A percentile compares a stretch with the other conserved stretches of the same genome.
These are phyloP conservation scores for Aquatica leii DNA, from an alignment of 2,888 invertebrate genomes.

Conservation along the genomic window DNA sequence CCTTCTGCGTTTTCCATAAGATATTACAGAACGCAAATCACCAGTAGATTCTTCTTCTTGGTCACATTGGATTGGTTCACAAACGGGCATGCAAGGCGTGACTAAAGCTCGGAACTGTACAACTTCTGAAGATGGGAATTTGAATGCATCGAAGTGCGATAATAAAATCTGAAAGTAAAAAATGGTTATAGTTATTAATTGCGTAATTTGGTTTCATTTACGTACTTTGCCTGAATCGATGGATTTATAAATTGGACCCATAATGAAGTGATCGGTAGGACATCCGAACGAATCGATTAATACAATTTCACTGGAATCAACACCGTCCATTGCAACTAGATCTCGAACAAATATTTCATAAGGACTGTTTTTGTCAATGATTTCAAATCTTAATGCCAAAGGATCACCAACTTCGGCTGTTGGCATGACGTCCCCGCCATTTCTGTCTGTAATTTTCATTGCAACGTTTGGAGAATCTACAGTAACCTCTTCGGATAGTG, in stretches of 20 bases:
- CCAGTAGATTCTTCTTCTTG: constrained; percentile 83
- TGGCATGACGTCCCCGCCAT: constrained; percentile 83
- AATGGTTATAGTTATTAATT: no score
- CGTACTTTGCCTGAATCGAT: constrained; percentile 79
- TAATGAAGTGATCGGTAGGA: constrained; percentile 92
- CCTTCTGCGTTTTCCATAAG: constrained; percentile 83
- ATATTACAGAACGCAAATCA: constrained; percentile 81
- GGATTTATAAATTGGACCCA: constrained; percentile 91
- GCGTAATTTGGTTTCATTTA: no score
- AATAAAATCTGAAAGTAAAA: constrained; percentile 78
- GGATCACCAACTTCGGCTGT: constrained; percentile 94
- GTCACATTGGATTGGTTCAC: constrained; percentile 91
- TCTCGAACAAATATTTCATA: constrained; percentile 96
- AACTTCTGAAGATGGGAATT: constrained; percentile 93
- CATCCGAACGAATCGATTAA: constrained; percentile 92
- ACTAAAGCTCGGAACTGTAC: constrained; percentile 96
- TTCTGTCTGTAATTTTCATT: constrained; percentile 90
- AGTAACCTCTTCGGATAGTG: constrained; percentile 87
- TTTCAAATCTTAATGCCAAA: constrained; percentile 89
- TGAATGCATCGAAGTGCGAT: constrained; percentile 95
- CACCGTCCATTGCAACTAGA: constrained; percentile 93
- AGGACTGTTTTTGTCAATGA: constrained; percentile 90
- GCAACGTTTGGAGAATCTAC: constrained; percentile 95
- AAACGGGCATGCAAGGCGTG: constrained; percentile 92
- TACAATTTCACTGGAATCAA: constrained; percentile 91